Evolutionary conservation across 2,888 invertebrate genomes (phyloP).

Genomic region (Epinotia bilunana): DNA sequence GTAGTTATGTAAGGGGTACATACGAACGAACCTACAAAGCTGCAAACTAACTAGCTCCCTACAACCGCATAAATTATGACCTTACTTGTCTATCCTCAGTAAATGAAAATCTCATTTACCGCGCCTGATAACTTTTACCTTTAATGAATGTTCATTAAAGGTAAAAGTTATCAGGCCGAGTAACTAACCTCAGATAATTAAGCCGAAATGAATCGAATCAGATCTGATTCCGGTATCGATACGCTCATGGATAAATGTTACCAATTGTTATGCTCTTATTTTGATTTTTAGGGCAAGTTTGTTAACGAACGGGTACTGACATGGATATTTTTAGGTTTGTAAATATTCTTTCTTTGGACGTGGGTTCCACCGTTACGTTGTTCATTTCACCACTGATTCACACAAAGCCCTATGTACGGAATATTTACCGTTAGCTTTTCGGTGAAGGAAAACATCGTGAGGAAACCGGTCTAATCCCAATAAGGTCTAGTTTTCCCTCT

Average conservation of each 20-base stretch:
- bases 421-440: no score
- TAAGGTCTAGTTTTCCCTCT: no score
- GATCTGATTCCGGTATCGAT: slow-evolving; percentile 16
- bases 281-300: slow-evolving; percentile 27
- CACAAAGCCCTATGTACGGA: no score
- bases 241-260: slow-evolving; percentile 23
- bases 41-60: background rate
- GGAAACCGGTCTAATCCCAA: no score
- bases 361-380: no score
- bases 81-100: background rate
- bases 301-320: background rate
- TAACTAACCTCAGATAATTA: slow-evolving; percentile 30
- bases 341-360: no score
- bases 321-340: no score
- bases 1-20: no score
- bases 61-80: background rate
- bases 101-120: slow-evolving; percentile 11
- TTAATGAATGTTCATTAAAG: slow-evolving; percentile 29
- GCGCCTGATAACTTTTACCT: no score
- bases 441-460: no score
- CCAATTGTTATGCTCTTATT: slow-evolving; percentile 30
- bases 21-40: no score
- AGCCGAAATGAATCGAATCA: slow-evolving; percentile 27
- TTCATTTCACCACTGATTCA: no score
- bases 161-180: slow-evolving; percentile 44